A percentile compares a stretch with the other conserved stretches of the same genome.
These are phyloP conservation scores for Cyclina sinensis DNA, from an alignment of 1,140 invertebrate genomes.

Conservation along the genomic window DNA sequence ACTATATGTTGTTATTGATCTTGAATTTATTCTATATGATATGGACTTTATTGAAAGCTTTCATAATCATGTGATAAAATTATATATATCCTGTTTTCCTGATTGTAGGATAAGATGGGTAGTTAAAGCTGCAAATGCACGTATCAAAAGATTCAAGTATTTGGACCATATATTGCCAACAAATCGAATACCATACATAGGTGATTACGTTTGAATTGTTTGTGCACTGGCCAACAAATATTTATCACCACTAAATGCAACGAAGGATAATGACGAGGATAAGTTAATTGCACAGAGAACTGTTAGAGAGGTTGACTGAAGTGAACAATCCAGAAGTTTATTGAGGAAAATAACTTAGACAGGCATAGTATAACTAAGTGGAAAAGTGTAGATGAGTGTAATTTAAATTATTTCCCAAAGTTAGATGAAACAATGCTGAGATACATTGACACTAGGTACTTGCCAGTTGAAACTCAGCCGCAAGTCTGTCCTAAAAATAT, in stretches of 20 bases:
- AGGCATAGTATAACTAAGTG: background rate
- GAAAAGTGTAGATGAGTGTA: background rate
- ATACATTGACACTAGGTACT: background rate
- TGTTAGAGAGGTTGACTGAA: background rate
- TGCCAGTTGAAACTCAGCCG: background rate
- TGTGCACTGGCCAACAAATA: conserved; percentile 62
- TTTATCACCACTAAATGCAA: conserved; percentile 26
- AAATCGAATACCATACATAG: conserved; percentile 59
- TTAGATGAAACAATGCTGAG: background rate
- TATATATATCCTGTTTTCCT: too few relatives aligned
- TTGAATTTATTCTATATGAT: too few relatives aligned
- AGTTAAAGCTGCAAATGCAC: conserved; percentile 66
- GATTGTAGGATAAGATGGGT: conserved; percentile 71
- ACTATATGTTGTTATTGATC: too few relatives aligned
- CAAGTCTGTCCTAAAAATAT: background rate
- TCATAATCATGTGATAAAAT: too few relatives aligned
- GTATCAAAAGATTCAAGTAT: conserved; percentile 64
- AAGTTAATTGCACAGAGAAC: background rate
- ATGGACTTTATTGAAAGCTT: too few relatives aligned
- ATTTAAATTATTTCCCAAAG: background rate
- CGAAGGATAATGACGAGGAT: background rate
- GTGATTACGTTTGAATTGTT: conserved; percentile 67
- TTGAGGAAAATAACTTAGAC: background rate
- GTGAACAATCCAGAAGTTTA: background rate
- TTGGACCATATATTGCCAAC: conserved; percentile 51